Base-by-base conservation (phyloP, 2,888 invertebrate genomes). In the Strigamia maritima region DNA sequence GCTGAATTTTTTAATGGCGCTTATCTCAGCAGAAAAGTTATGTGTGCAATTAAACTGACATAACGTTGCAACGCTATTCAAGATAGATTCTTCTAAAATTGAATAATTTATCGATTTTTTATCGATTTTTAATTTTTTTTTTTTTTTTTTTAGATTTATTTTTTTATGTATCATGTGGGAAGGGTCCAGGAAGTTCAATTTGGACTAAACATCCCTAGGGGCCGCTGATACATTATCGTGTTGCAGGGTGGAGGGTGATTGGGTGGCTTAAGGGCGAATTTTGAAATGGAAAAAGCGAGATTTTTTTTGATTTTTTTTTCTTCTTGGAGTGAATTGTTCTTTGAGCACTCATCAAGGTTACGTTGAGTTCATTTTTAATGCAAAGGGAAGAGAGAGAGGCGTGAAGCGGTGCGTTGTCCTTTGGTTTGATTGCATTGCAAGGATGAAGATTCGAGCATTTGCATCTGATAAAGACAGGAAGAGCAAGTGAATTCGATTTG, bases 381-480 rank as follows among this genome's bases (percentile, higher is more conserved):
- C 60, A 24, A 22, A 24, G 60, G 60, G 60, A n/a, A 65, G 22
- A 19, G 19, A n/a, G 60, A n/a, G 19, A 65, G 60, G 60, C 60
- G 60, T 65, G 60, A 65, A 65, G 24, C 60, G 60, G 60, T 65
- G 60, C 60, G 60, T 65, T 65, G 60, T 65, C 60, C 60, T 65
- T 19, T 24, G 60, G 60, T n/a, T 65, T 65, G 60, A 65, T 65
- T 65, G 60, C 60, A 65, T 65, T 65, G 60, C 60, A 65, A 65
- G 22, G 19, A 65, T 65, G 60, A 65, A 65, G 60, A 65, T 65
- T 65, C 19, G 60, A 65, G 60, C 60, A 65, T 65, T 65, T 65
- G 60, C 24, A 65, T 65, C 60, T 65, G 60, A 65, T 65, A 65
- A 44, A 65, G 60, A 65, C 60, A 65, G 60, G 60, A 65, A 65